Conservation (phyloP, 1,140 invertebrate genomes). For the Anastrepha ludens region DNA sequence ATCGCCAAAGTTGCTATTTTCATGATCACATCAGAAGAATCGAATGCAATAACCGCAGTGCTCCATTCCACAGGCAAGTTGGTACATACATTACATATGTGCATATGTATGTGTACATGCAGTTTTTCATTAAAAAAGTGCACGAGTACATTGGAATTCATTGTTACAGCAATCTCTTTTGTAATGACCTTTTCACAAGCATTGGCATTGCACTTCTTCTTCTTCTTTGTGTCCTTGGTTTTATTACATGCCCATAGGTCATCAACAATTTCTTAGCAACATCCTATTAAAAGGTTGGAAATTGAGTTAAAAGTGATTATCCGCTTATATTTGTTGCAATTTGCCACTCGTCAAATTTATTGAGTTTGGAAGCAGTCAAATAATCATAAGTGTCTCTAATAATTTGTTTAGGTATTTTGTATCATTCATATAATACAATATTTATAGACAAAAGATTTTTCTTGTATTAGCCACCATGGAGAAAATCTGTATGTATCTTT, state of each 20-base stretch:
- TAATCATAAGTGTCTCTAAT: background rate
- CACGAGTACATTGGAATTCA: background rate
- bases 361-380: background rate
- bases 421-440: too few relatives aligned
- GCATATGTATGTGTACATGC: background rate
- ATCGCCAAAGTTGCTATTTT: constrained; percentile 30
- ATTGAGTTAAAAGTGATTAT: background rate
- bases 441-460: too few relatives aligned
- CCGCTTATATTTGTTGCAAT: background rate
- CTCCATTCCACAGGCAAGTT: background rate
- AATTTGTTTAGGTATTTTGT: too few relatives aligned
- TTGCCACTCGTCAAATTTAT: background rate
- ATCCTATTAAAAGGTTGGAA: background rate
- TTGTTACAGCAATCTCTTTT: constrained; percentile 7
- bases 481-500: too few relatives aligned
- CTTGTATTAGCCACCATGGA: too few relatives aligned
- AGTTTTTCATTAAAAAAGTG: too few relatives aligned
- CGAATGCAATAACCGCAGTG: background rate
- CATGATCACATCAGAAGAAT: constrained; percentile 29
- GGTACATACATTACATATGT: background rate
- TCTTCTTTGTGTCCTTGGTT: background rate
- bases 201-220: constrained; percentile 1
- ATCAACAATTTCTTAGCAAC: background rate
- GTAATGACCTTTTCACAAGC: background rate
- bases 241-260: background rate